Evolutionary conservation across 2,888 invertebrate species (phyloP), one percentile per base, ranked within the genome.

Genomic region (Ochropacha duplaris): DNA sequence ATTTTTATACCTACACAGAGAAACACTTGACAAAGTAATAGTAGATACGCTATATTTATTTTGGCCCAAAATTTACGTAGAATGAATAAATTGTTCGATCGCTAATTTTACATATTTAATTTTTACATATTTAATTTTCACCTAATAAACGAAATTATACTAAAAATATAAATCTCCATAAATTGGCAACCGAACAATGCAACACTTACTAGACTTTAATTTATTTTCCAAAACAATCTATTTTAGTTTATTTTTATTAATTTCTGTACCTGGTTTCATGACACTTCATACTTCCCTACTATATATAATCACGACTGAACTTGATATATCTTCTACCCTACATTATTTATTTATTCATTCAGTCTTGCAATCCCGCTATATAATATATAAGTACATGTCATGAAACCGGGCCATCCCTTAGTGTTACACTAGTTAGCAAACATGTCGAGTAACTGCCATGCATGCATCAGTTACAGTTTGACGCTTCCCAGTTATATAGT

Each of bases 1-100:
- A 78, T 79, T 86, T 90, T 83, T 80, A 81, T 82, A 90, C 90
- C 88, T 88, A 90, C 90, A 92, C 92, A 93, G 92, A 92, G 92
- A 90, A 92, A 92, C 92, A 92, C 92, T 91, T 87, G 81, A 92
- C 92, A 92, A 69, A 87, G 77, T 87, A 83, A 86, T 83, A 74
- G 87, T 88, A 87, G 87, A 80, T 66, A 79, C 72, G 91, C 90
- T 88, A 87, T 84, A 81, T 86, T 86, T 83, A 87, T 81, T 85
- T 90, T 87, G 87, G 90, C 87, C 90, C 89, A 84, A 83, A 69
- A 83, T 84, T 87, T 87, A 88, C 82, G 86, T 91, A 91, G 90
- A 69, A 70, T 61, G 70, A 61, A 56, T 62, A 60, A 73, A 58
- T 83, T 89, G 90, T 86, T 83, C 91, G 90, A 80, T 90, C 73